Base-by-base conservation (phyloP, 2,888 invertebrate genomes). In the Augochlorella aurata region DNA sequence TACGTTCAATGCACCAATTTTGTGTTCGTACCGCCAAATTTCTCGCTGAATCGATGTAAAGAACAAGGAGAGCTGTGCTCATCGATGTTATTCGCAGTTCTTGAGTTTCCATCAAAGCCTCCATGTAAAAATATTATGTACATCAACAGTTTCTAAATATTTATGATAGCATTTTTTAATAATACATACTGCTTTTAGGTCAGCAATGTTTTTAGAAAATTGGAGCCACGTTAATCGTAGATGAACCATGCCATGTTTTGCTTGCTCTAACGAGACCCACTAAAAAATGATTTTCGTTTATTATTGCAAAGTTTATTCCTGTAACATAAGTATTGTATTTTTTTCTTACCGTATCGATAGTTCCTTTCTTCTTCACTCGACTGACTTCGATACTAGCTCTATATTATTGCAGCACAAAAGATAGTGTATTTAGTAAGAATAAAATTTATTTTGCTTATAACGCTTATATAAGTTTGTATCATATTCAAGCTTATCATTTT, bases 211-310 rank as follows among this genome's bases (percentile, higher is more conserved):
- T 52, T 96, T 94, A 72, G 97, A 96, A 75, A 99, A 95, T 76
- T 96, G 95, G 88, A 98, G 95, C 99, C 99, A 99, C 9, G 97
- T 96, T 73, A 98, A 95, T 72, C 98, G 96, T 74, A 99, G 94
- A 92, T 99, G 98, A 0, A 99, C 95, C 94, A 98, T 96, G 9
- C 99, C 99, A 91, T 98, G 98, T 93, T 98, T 98, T 12, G 98
- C 98, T 94, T 98, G 97, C 93, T 99, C 98, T 88, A 99, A 95
- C 0, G 98, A 97, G 87, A 98, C 95, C 99, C 99, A 99, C 98
- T 99, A 94, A 58, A 44, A 44, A 67, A 47, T 54, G 10, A 1
- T 14, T 21, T 47, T 44, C 44, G 10, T 61, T 52, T 68, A 73
- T 47, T 12, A 38, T 2, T 73, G 3, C n/a, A 67, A 38, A 38